Conservation (phyloP, 2,888 invertebrate species). For the Pammene aurita region DNA sequence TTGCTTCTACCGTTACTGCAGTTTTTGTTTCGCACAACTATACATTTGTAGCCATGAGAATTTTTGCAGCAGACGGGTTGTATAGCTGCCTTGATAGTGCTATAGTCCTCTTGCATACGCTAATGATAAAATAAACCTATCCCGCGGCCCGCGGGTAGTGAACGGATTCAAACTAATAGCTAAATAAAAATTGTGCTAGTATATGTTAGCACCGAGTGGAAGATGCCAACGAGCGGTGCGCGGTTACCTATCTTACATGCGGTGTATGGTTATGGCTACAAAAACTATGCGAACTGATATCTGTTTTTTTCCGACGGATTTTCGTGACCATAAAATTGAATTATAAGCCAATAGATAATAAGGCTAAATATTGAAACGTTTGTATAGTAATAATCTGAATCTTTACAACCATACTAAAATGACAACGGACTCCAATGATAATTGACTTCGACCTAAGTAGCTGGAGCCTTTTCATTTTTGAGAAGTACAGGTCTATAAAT, state of each 20-base stretch:
- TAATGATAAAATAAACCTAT: slow-evolving; percentile 28
- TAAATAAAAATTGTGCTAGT: slow-evolving; percentile 68
- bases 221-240: slow-evolving; percentile 42
- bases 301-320: background rate
- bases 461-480: slow-evolving; percentile 14
- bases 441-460: slow-evolving; percentile 31
- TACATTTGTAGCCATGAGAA: too few relatives aligned
- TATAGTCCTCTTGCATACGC: background rate
- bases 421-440: slow-evolving; percentile 15
- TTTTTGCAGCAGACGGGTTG: background rate
- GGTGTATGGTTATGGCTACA: background rate
- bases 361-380: too few relatives aligned
- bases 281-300: background rate
- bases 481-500: background rate
- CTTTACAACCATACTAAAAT: background rate
- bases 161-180: slow-evolving; percentile 54
- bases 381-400: too few relatives aligned
- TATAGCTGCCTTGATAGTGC: slow-evolving; percentile 3
- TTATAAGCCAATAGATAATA: too few relatives aligned
- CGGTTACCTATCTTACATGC: background rate
- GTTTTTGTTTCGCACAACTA: too few relatives aligned
- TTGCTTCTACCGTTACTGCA: too few relatives aligned
- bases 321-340: too few relatives aligned
- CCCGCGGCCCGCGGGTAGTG: slow-evolving; percentile 40
- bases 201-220: slow-evolving; percentile 70